Base-by-base conservation (phyloP, 1,140 invertebrate species). In the Eueides isabella region DNA sequence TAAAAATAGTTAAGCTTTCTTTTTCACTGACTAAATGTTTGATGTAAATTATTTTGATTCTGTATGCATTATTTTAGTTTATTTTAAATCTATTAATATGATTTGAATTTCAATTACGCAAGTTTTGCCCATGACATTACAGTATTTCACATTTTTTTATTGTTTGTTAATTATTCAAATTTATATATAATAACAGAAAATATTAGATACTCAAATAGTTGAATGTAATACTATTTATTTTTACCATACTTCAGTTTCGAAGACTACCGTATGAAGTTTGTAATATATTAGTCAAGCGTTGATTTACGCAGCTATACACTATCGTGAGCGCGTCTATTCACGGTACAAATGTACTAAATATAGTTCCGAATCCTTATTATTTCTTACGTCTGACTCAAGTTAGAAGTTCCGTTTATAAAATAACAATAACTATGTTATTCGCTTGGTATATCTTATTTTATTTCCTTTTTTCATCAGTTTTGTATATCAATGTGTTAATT, bases 331-430 rank as follows among this genome's bases (percentile, higher is more conserved):
- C 83, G 79, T 90, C 90, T 92, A 91, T 92, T 92, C 88, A 91
- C 90, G 91, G 88, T 87, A 83, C 84, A 85, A 86, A 90, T 90
- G 80, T 81, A 88, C 90, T 92, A 92, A 87, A 92, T 92, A 88
- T 92, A 92, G 90, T 84, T 78, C 75, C 84, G 83, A 90, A 87
- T 87, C 87, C 86, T 87, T 90, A 90, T 90, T 92, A 92, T 91
- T 88, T 85, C 87, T 84, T 77, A 83, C 80, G 78, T 82, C 88
- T 87, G 86, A 90, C 75, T 87, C 84, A 86, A 80, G 84, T 72
- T 76, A 85, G 80, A 79, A 75, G 85, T 85, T 87, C 85, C 84
- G 81, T 77, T 86, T 85, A 74, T 80, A 81, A 85, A 84, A 76
- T 44, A 73, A 61, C 72, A 69, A 69, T 55, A 68, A 75, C 72